These are phyloP conservation scores for Meles meles DNA, from an alignment of 2,113 vertebrate species.

Conservation along the genomic window DNA sequence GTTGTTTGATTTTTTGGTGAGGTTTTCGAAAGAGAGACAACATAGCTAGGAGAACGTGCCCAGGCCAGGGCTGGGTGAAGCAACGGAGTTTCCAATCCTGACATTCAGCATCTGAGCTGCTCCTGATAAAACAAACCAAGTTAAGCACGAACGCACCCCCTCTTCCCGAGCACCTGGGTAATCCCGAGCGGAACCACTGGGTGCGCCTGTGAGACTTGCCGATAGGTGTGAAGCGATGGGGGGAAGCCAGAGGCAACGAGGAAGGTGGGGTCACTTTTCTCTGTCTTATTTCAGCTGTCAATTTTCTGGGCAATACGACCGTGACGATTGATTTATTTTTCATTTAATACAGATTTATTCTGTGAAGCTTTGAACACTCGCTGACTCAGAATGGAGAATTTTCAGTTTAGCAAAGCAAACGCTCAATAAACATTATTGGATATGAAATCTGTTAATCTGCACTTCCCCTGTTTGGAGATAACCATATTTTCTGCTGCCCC, in stretches of 20 bases:
- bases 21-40: not conserved
- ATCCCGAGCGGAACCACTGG: not conserved
- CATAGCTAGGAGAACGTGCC: not conserved
- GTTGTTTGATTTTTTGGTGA: not conserved
- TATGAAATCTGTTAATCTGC: slow-evolving; percentile 72
- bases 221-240: not conserved
- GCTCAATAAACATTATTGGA: slow-evolving; percentile 64
- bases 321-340: slow-evolving; percentile 78
- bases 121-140: not conserved
- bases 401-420: slow-evolving; percentile 63
- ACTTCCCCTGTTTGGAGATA: slow-evolving; percentile 66
- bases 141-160: too few species aligned
- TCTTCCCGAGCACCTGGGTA: rapidly evolving
- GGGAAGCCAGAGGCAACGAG: not conserved
- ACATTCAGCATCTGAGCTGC: not conserved
- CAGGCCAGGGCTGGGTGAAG: not conserved
- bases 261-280: not conserved
- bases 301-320: slow-evolving; percentile 66
- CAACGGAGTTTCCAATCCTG: not conserved
- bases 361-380: slow-evolving; percentile 66
- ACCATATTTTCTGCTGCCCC: slow-evolving; percentile 71
- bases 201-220: not conserved
- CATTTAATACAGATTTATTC: slow-evolving; percentile 77
- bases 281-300: slow-evolving; percentile 69
- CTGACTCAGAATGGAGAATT: slow-evolving; percentile 61